A percentile compares a stretch with the other conserved stretches of the same genome.
These are phyloP conservation scores for Neodiprion pinetum DNA, from an alignment of 1,140 invertebrate species.

Conservation along the genomic window DNA sequence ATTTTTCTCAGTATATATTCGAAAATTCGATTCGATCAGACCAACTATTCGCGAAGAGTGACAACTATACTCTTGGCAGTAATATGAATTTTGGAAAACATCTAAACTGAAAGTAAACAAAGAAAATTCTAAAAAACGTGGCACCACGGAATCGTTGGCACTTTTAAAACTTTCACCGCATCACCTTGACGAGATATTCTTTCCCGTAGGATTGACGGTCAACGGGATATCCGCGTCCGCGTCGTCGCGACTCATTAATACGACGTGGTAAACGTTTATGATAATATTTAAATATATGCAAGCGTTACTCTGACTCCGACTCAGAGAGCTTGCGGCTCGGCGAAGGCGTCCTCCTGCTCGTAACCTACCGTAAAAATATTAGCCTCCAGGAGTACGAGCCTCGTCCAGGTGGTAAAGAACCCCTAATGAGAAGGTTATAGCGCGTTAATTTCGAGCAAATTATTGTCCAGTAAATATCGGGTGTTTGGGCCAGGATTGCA, in stretches of 20 bases:
- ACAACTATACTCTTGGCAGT: too few relatives aligned
- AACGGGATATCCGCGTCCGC: background rate
- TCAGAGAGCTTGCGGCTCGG: background rate
- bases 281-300: conserved; percentile 1
- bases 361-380: conserved; percentile 1
- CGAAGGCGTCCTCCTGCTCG: background rate
- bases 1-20: too few relatives aligned
- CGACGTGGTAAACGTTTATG: background rate
- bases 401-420: conserved; percentile 2
- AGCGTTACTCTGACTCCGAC: background rate
- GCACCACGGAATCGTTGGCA: too few relatives aligned
- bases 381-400: background rate
- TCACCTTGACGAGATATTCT: too few relatives aligned
- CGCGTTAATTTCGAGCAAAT: conserved; percentile 15
- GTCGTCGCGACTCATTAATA: background rate
- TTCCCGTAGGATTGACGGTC: too few relatives aligned
- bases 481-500: background rate
- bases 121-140: too few relatives aligned
- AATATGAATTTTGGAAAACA: background rate
- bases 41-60: too few relatives aligned
- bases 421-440: conserved; percentile 13
- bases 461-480: conserved; percentile 10
- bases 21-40: too few relatives aligned
- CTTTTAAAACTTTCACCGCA: too few relatives aligned
- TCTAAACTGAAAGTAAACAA: background rate